Evolutionary conservation across 2,888 invertebrate species (phyloP).

Genomic region (Platycnemis pennipes): DNA sequence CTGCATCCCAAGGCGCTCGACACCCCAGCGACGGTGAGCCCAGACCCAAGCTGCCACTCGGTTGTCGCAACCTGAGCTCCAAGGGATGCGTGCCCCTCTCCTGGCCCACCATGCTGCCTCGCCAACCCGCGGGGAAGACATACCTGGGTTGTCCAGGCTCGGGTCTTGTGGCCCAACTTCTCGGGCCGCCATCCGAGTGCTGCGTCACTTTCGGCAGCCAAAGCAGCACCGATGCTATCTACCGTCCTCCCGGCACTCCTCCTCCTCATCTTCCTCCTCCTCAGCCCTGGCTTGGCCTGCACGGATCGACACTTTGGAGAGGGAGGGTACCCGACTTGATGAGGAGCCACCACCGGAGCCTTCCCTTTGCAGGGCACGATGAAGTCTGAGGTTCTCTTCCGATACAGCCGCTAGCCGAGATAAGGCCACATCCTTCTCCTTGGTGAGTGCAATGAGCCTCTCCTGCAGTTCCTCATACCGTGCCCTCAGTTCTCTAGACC

Average conservation of each 20-base stretch:
- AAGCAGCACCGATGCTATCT: constrained; percentile 87
- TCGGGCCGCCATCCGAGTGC: constrained; percentile 43
- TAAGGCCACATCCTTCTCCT: constrained; percentile 73
- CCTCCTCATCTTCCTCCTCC: constrained; percentile 43
- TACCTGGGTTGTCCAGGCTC: constrained; percentile 41
- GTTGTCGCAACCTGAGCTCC: constrained; percentile 22
- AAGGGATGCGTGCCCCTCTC: not conserved
- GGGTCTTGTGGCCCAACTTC: not conserved
- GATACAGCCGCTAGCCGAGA: constrained; percentile 17
- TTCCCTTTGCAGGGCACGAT: constrained; percentile 49
- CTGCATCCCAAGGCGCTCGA: constrained; percentile 54
- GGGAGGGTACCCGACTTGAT: constrained; percentile 5
- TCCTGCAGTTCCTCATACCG: constrained; percentile 85
- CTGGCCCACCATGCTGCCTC: constrained; percentile 43
- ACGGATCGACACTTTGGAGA: constrained; percentile 29
- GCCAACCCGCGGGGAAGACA: constrained; percentile 54
- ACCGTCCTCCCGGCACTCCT: constrained; percentile 66
- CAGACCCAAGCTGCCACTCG: constrained; percentile 51
- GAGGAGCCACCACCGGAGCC: not conserved
- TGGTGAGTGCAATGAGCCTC: constrained; percentile 82
- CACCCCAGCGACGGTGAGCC: constrained; percentile 60
- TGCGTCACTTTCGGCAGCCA: constrained; percentile 71
- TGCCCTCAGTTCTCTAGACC: constrained; percentile 77
- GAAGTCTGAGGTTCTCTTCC: constrained; percentile 52
- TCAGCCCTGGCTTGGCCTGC: constrained; percentile 9